These are phyloP conservation scores for Malaclemys terrapin DNA, from an alignment of 2,113 vertebrate species.

Conservation along the genomic window DNA sequence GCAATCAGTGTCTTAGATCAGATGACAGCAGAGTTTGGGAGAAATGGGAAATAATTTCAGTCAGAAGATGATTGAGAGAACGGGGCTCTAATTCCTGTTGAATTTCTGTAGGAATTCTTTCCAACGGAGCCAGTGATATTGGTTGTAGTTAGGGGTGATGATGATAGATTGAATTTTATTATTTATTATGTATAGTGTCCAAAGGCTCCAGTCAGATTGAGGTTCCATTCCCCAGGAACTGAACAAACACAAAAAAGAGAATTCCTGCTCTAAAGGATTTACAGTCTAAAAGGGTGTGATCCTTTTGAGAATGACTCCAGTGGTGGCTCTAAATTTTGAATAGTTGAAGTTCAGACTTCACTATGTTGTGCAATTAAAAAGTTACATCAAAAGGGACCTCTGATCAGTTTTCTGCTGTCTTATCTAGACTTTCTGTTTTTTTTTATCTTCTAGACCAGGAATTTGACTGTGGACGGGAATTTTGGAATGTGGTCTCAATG, in stretches of 20 bases:
- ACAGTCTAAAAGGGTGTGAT: background rate
- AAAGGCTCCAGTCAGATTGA: accelerated
- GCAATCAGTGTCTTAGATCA: background rate
- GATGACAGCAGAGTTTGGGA: background rate
- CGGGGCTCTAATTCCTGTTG: background rate
- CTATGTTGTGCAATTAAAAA: background rate
- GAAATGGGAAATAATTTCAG: background rate
- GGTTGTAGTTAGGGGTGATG: background rate
- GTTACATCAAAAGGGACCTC: background rate
- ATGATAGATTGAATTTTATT: background rate
- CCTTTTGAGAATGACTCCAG: background rate
- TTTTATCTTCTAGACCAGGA: conserved; percentile 84
- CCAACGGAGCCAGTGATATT: background rate
- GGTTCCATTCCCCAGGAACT: background rate
- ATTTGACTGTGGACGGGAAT: conserved; percentile 92
- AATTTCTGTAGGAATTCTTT: background rate
- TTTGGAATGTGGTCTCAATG: conserved; percentile 91
- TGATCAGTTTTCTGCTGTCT: background rate
- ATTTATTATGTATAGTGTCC: background rate
- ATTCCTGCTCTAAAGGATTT: background rate
- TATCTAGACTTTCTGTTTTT: background rate
- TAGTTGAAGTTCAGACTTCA: background rate
- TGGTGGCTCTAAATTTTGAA: background rate
- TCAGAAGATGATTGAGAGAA: accelerated
- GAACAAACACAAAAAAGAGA: background rate